Base-by-base conservation (phyloP, 2,888 invertebrate species). In the Drosophila peninsularis region DNA sequence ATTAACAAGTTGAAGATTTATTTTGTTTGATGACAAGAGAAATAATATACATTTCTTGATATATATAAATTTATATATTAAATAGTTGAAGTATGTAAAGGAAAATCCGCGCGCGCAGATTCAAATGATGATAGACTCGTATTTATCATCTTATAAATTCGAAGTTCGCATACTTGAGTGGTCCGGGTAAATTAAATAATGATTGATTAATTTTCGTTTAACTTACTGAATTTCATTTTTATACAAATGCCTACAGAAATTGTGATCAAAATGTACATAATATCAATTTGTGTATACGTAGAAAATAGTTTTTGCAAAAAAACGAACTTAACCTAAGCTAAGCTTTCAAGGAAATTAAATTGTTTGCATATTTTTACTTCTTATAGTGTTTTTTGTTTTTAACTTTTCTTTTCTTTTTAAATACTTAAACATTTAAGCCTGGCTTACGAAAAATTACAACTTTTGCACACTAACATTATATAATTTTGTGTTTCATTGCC, bases 341-440 rank as follows among this genome's bases (percentile, higher is more conserved):
- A 75, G 83, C 85, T 85, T 88, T 71, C 61, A 82, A 87, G 80
- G 80, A 88, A 84, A 85, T 88, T 0, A 71, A 68, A 69, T 69
- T 56, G 53, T 44, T 71, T 82, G 50, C 24, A 36, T 61, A 27
- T 62, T 37, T 58, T 52, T 45, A 56, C 21, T 42, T 52, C 56
- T 32, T 37, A 19, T 19, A 19, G 24, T 27, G 44, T 41, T 36
- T 42, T 42, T 13, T 21, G 50, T 24, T 56, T 81, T 77, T 53
- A 56, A 69, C 66, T 57, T 66, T 70, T 76, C 53, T 71, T 71
- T 74, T 54, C 68, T 74, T 78, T 30, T 17, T 57, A 70, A 85
- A 85, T 83, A 85, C 83, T 87, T 87, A 84, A 71, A 78, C 32
- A 70, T 64, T 82, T 85, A 85, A 85, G 82, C 68, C 82, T 67